Conservation (phyloP, 2,797 vertebrate genomes). For the Benthosema pterotum region DNA sequence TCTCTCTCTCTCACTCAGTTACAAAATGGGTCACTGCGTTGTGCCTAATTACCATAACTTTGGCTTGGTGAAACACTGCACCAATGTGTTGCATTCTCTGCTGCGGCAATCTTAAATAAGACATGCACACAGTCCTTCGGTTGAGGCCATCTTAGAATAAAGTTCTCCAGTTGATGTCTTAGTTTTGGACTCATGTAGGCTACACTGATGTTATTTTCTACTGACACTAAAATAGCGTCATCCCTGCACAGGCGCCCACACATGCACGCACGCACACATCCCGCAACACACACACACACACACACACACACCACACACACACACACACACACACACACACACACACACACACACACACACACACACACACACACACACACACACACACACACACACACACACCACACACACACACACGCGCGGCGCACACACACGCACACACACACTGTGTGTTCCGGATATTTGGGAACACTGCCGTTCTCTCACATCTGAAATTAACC, state of each 20-base stretch:
- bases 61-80: background rate
- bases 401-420: no score
- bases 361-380: no score
- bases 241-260: no score
- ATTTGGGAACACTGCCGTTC: background rate
- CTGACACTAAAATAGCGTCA: background rate
- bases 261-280: no score
- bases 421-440: no score
- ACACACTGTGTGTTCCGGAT: background rate
- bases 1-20: no score
- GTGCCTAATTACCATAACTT: conserved; percentile 6
- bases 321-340: no score
- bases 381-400: no score
- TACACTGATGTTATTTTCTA: conserved; percentile 1
- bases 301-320: no score
- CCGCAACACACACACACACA: no score
- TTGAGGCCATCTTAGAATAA: background rate
- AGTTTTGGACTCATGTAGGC: background rate
- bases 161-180: background rate
- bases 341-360: no score
- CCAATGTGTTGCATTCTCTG: background rate
- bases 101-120: conserved; percentile 6
- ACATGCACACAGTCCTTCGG: background rate
- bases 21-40: background rate
- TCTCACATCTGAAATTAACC: conserved; percentile 6